phyloP scores from a whole-genome alignment of 2,113 vertebrate species.

The Ptilonorhynchus violaceus region DNA sequence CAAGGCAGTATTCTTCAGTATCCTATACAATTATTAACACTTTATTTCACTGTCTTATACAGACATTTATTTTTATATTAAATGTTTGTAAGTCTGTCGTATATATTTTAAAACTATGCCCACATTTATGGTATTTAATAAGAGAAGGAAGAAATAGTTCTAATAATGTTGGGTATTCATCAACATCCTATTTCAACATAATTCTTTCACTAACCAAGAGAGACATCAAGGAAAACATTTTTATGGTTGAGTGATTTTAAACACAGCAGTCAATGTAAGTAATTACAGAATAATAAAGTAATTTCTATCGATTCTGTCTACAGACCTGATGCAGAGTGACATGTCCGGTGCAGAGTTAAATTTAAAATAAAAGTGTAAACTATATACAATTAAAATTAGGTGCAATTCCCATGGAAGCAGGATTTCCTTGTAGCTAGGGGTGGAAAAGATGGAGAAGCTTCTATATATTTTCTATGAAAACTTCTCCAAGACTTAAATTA shows the following conservation, averaged over 20 bases:
- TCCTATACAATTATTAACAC: neutral
- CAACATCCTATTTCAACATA: neutral
- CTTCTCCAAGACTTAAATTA: neutral
- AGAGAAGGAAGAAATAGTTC: neutral
- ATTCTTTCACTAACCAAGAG: slow-evolving; percentile 22
- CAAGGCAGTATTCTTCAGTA: neutral
- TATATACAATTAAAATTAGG: neutral
- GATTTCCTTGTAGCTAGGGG: neutral
- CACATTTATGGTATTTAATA: neutral
- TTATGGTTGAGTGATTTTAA: slow-evolving; percentile 54
- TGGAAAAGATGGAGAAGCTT: neutral
- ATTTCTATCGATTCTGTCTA: slow-evolving; percentile 50
- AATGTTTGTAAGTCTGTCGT: neutral
- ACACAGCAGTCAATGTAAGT: slow-evolving; percentile 45
- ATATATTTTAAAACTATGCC: neutral
- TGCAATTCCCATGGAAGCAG: neutral
- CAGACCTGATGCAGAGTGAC: slow-evolving; percentile 37
- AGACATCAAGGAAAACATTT: slow-evolving; percentile 36
- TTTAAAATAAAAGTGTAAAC: neutral
- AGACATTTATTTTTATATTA: neutral
- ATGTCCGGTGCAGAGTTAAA: neutral
- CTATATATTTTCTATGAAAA: neutral
- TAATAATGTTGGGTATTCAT: neutral
- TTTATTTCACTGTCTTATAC: neutral
- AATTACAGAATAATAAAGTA: slow-evolving; percentile 68